Evolutionary conservation across 2,888 invertebrate genomes (phyloP), one percentile per base, ranked within the genome.

Genomic region (Polyploca ridens): DNA sequence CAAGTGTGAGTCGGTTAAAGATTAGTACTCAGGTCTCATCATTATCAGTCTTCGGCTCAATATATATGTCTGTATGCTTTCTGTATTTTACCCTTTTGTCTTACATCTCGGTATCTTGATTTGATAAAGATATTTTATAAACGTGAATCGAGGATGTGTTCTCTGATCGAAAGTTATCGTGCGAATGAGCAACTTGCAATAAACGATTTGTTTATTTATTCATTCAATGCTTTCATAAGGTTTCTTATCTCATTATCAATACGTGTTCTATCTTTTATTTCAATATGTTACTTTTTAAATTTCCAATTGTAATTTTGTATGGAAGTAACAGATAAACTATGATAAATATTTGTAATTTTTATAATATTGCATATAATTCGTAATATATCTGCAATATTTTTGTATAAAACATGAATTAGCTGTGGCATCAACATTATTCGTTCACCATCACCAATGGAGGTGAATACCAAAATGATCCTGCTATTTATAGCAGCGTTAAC

Each of bases 391-490:
- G 88, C 80, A 90, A 90, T 85, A 82, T 75, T 69, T 74, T 60
- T 46, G 78, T 91, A 92, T 91, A 91, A 81, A 91, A 80, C 70
- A 75, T 69, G 69, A 69, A 66, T 67, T 65, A 65, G 63, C 68
- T 65, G 62, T 54, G 60, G 65, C 62, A 64, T 63, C 58, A 63
- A 65, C 78, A 84, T 86, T 69, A 71, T 76, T 35, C 69, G 68
- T 70, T 27, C 27, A 27, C 73, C 71, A 78, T 83, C 87, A 85
- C 80, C 84, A 68, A 78, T 75, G 80, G 78, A 75, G 87, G 85
- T 83, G 87, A 76, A 81, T 69, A 72, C 67, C 64, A 83, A 76
- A 65, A 77, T 84, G 69, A 69, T 87, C 13, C 64, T 86, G 54
- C 69, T 90, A 60, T 69, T 90, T 62, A 69, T 90, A 70, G 81